Evolutionary conservation across 2,888 invertebrate species (phyloP).

Genomic region (Hoplodrina blanda): DNA sequence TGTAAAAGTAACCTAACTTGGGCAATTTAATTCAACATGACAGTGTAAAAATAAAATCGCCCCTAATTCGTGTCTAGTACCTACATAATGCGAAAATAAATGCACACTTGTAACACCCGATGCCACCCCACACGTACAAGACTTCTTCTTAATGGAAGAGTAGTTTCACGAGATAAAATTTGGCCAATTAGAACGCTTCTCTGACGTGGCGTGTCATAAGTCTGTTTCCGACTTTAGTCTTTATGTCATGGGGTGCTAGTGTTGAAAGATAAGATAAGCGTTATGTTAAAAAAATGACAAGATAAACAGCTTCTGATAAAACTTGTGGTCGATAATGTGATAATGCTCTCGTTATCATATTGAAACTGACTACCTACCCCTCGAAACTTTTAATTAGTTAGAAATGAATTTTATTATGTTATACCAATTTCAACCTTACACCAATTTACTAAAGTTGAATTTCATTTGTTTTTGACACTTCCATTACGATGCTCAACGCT

Average conservation of each 20-base stretch:
- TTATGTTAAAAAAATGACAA: background rate
- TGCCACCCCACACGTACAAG: no score
- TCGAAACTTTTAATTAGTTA: background rate
- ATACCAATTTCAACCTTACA: background rate
- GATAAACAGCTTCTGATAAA: constrained; percentile 28
- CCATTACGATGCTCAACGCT: background rate
- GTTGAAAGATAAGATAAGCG: constrained; percentile 4
- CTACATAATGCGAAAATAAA: no score
- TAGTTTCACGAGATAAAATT: no score
- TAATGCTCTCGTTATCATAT: constrained; percentile 23
- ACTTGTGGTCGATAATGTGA: constrained; percentile 14
- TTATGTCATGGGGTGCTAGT: background rate
- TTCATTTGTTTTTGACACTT: background rate
- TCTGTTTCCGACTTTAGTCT: no score
- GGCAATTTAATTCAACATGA: no score
- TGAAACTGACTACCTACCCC: background rate
- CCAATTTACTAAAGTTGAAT: accelerated
- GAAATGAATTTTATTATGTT: background rate
- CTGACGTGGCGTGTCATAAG: no score
- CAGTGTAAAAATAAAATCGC: no score
- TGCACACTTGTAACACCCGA: no score
- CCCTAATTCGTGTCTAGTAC: no score
- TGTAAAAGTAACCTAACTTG: no score
- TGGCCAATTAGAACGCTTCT: no score
- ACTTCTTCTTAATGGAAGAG: no score